These are phyloP conservation scores for Myotis yumanensis DNA, from an alignment of 2,113 vertebrate species.

Conservation along the genomic window DNA sequence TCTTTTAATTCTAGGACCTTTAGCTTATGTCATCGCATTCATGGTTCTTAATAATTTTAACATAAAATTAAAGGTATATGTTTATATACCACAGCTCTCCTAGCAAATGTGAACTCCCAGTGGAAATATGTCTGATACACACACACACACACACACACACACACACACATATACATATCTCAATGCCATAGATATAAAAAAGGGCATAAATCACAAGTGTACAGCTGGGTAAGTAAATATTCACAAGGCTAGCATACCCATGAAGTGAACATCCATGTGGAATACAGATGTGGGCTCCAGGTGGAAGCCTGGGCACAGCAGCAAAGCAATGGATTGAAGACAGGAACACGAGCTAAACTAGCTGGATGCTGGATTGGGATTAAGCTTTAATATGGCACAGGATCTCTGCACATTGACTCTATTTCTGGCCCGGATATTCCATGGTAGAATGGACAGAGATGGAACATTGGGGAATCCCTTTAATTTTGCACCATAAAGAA, in stretches of 20 bases:
- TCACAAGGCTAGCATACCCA: not conserved
- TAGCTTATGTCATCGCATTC: not conserved
- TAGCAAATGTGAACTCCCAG: not conserved
- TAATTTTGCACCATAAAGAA: too few relatives aligned
- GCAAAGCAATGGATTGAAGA: too few relatives aligned
- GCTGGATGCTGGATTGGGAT: too few relatives aligned
- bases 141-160: too few relatives aligned
- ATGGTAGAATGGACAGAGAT: too few relatives aligned
- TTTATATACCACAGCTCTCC: not conserved
- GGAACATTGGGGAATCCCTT: too few relatives aligned
- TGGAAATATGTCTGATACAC: not conserved
- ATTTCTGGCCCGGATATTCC: too few relatives aligned
- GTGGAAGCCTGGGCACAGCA: too few relatives aligned
- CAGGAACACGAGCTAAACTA: too few relatives aligned
- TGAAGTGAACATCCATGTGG: not conserved
- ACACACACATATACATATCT: not conserved
- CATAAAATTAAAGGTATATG: not conserved
- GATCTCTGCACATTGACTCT: too few relatives aligned
- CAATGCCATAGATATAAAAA: not conserved
- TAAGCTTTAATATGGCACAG: too few relatives aligned
- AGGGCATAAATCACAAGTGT: not conserved
- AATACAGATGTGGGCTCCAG: too few relatives aligned
- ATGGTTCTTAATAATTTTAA: not conserved
- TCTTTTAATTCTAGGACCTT: not conserved
- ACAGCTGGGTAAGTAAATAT: not conserved